Base-by-base conservation (phyloP, 1,140 invertebrate genomes). In the Drosophila ambigua region DNA sequence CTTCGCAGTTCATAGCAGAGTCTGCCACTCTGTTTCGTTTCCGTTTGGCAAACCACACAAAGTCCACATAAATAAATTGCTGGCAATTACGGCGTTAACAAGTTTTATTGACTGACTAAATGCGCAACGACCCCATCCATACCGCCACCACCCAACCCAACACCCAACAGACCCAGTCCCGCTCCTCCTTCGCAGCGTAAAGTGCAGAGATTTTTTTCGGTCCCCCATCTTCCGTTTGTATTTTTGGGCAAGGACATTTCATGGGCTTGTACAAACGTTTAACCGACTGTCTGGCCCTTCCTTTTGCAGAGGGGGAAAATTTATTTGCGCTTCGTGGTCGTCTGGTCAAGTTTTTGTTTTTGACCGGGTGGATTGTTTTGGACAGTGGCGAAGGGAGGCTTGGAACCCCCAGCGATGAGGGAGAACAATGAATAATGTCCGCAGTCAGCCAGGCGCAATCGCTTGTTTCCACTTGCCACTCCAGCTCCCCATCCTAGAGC, bases 61-160 rank as follows among this genome's bases (percentile, higher is more conserved):
- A 66, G 58, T 50, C 71, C 68, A 81, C 82, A 75, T 75, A 88
- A 87, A 87, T 87, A 87, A 87, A 87, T 87, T 87, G 82, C 82
- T 61, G 61, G 83, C 82, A 87, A 87, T 87, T 87, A 87, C 82
- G 72, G 83, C 82, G 82, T 88, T 87, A 87, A 87, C 82, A 87
- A 87, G 82, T 87, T 87, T 87, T 87, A 87, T 87, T 87, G 82
- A 87, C 82, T 87, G 82, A 82, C 82, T 87, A 87, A 87, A 87
- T 87, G 82, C 85, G 83, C 78, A 71, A 28, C 44, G 69, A 39
- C 48, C 48, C 59, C 57, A 48, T 50, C 59, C 46, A 39, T 39
- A 44, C 39, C 28, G 39, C 48, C 41, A 24, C 43, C 57, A 45
- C 11, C 28, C 16, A 16, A 16, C 46, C 46, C 44, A 31, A 46